Percentiles rank a stretch among this genome's conserved stretches.
Conservation (phyloP, 2,888 invertebrate genomes). For the Alloscopus bannaensis region DNA sequence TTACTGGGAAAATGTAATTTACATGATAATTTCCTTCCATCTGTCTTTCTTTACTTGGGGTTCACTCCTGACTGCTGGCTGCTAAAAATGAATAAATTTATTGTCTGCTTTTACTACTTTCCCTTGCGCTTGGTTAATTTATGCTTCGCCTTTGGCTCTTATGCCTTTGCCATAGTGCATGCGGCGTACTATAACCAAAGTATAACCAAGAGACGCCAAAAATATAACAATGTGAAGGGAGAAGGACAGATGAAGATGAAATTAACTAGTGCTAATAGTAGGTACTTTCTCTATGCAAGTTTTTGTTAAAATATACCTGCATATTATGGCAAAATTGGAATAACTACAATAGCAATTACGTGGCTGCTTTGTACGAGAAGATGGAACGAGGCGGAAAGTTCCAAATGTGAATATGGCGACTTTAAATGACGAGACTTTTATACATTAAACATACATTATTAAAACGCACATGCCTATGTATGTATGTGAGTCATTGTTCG, state of each 20-base stretch:
- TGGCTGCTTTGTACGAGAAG: background rate
- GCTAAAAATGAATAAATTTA: constrained; percentile 58
- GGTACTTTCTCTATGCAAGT: background rate
- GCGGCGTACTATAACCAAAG: too few species aligned
- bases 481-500: too few species aligned
- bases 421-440: too few species aligned
- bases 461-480: too few species aligned
- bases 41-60: constrained; percentile 51
- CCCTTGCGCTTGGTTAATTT: constrained; percentile 50
- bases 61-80: constrained; percentile 52
- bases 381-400: background rate
- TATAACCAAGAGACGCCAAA: background rate
- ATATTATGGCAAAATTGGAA: background rate
- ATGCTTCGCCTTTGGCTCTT: constrained; percentile 46
- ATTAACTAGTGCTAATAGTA: constrained; percentile 1
- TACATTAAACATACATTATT: too few species aligned
- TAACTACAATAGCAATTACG: background rate
- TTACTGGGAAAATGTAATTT: constrained; percentile 61
- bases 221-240: too few species aligned
- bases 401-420: background rate
- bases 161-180: too few species aligned
- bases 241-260: too few species aligned
- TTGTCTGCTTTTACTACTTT: constrained; percentile 55
- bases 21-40: constrained; percentile 62
- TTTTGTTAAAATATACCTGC: background rate